Base-by-base conservation (phyloP, 64 coral and sea anemone genomes). In the Hydrozoanthus tunicans region DNA sequence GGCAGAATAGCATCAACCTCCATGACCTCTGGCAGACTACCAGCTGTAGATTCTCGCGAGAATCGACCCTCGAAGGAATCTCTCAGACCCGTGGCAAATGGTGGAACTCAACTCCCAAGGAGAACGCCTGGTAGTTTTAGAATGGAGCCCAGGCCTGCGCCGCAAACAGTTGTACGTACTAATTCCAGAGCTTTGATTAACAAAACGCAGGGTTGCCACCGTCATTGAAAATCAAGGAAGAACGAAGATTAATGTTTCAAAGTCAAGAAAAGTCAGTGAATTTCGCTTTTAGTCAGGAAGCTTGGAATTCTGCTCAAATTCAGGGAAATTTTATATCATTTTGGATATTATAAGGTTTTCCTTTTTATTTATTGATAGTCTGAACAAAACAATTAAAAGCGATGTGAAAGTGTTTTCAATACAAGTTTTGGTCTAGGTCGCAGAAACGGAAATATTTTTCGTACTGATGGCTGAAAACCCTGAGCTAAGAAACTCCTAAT, bases 81-180 rank as follows among this genome's bases (percentile, higher is more conserved):
- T 25, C 13, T 12, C 4, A 59, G 83, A 67, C 64, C 66, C 10
- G 53, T 70, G 53, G 58, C 7, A 24, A 86, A 86, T 72, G 66
- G 66, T 72, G 83, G 83, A 73, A 86, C 83, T 53, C 83, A 86
- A 64, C 65, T 86, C 26, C 83, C 83, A 9, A 86, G 83, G 65
- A 69, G 83, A 86, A 86, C 83, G 72, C 83, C 83, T 11, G 83
- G 83, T 24, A 86, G 83, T 56, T 86, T 71, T 10, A 86, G 83
- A 86, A 71, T 86, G 83, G 83, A 86, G 58, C 66, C 83, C 8
- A 86, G 55, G 58, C 63, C 54, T 3, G 63, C 66, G 26, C 67
- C 52, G 5, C n/a, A 7, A 26, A 15, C 53, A 26, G 51, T 17
- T 71, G 83, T 86, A 56, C 70, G 83, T 86, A 71, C 5, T 61